Conservation (phyloP, 2,113 vertebrate genomes). For the Myxocyprinus asiaticus region DNA sequence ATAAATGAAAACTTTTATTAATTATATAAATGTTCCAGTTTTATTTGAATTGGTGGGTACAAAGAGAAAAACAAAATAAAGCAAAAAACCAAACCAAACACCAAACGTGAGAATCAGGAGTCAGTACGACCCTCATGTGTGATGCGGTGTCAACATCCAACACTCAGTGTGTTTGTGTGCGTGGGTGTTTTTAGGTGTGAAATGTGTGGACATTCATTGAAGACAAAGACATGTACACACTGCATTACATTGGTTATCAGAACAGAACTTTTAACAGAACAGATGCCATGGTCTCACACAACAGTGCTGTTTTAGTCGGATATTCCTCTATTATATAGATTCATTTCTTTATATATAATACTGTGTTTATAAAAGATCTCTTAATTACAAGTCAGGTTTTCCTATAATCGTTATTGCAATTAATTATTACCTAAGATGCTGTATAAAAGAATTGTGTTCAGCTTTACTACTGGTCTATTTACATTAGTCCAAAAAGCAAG, state of each 20-base stretch:
- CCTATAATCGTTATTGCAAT: conserved; percentile 99
- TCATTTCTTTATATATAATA: conserved; percentile 77
- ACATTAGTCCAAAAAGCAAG: conserved; percentile 95
- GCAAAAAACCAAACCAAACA: conserved; percentile 61
- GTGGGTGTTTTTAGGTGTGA: conserved; percentile 66
- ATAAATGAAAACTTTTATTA: neutral
- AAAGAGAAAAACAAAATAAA: conserved; percentile 70
- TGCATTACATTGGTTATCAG: conserved; percentile 63
- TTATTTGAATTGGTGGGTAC: conserved; percentile 75
- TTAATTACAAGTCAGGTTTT: conserved; percentile 91
- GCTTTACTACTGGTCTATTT: conserved; percentile 90
- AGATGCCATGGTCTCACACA: conserved; percentile 65
- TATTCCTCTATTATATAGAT: conserved; percentile 68
- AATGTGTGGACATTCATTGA: conserved; percentile 76
- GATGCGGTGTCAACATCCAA: conserved; percentile 7
- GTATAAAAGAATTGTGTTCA: conserved; percentile 92
- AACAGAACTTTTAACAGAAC: conserved; percentile 72
- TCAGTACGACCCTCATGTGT: conserved; percentile 13
- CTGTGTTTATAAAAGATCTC: conserved; percentile 80
- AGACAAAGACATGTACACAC: conserved; percentile 81
- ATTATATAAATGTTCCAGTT: conserved; percentile 30
- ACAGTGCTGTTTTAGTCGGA: conserved; percentile 59
- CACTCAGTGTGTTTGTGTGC: conserved; percentile 69
- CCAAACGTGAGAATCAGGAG: conserved; percentile 21
- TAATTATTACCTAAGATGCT: conserved; percentile 95